Conservation (phyloP, 2,113 vertebrate species). For the Reinhardtius hippoglossoides region DNA sequence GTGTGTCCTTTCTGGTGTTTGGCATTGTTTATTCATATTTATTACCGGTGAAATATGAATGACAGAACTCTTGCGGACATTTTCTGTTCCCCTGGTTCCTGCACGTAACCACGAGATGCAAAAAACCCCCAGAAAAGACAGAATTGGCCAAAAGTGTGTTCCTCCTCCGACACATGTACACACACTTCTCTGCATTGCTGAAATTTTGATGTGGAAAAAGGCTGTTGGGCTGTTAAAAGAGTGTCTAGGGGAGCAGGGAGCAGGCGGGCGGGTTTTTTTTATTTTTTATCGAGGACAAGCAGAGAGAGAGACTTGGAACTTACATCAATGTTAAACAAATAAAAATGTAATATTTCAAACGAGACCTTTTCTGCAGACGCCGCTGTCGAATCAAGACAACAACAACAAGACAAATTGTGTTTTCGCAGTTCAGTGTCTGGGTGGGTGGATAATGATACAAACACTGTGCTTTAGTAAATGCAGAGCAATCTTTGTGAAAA, state of each 20-base stretch:
- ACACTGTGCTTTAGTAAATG: conserved; percentile 17
- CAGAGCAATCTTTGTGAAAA: conserved; percentile 25
- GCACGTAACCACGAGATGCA: conserved; percentile 2
- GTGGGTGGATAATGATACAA: conserved; percentile 59
- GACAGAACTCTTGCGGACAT: conserved; percentile 37
- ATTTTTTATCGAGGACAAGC: conserved; percentile 33
- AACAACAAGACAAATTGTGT: conserved; percentile 18
- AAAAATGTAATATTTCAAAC: conserved; percentile 44
- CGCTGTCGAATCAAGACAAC: conserved; percentile 23
- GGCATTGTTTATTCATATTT: conserved; percentile 42
- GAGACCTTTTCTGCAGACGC: conserved; percentile 35
- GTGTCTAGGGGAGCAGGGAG: conserved; percentile 14
- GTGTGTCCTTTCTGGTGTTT: conserved; percentile 43
- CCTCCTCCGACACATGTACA: conserved; percentile 23
- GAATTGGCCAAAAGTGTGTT: conserved; percentile 41
- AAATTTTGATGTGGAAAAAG: conserved; percentile 69
- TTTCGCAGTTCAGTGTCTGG: conserved; percentile 34
- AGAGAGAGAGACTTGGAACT: conserved; percentile 23
- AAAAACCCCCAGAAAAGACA: conserved; percentile 7
- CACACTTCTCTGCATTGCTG: conserved; percentile 46
- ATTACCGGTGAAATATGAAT: conserved; percentile 68
- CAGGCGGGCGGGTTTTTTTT: conserved; percentile 38
- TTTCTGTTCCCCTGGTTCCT: conserved; percentile 26
- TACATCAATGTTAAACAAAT: conserved; percentile 46
- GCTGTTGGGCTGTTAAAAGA: conserved; percentile 50